Conservation (phyloP, 1,140 invertebrate genomes). For the Sarcophaga peregrina region DNA sequence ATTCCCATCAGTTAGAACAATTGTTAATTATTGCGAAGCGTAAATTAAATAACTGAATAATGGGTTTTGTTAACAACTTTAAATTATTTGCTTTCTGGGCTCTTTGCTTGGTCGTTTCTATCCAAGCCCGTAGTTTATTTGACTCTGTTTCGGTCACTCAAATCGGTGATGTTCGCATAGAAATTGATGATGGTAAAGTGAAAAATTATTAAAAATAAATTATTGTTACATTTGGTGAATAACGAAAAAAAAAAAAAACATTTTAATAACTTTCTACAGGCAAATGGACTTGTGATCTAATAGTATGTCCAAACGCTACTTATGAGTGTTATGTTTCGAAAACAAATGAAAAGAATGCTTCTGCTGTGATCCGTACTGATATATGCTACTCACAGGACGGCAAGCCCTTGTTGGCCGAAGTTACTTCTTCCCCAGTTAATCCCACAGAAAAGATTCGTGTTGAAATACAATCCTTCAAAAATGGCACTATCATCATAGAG, state of each 20-base stretch:
- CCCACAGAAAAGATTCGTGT: not conserved
- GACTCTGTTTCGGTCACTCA: not conserved
- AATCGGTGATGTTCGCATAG: not conserved
- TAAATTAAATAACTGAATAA: not conserved
- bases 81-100: not conserved
- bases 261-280: not conserved
- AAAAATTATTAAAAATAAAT: not conserved
- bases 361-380: not conserved
- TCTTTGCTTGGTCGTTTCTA: not conserved
- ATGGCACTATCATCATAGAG: not conserved
- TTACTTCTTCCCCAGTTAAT: not conserved
- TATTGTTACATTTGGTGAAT: too few relatives aligned
- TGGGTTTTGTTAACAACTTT: not conserved
- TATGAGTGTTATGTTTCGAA: not conserved
- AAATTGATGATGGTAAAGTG: slow-evolving; percentile 4
- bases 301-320: not conserved
- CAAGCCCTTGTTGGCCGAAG: not conserved
- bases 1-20: not conserved
- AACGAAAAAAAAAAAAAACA: not conserved
- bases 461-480: not conserved
- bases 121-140: not conserved
- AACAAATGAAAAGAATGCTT: not conserved
- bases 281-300: not conserved
- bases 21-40: not conserved
- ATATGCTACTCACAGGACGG: not conserved